A percentile compares a stretch with the other conserved stretches of the same genome.
These are phyloP conservation scores for Lepidurus couesii DNA, from an alignment of 1,140 invertebrate species.

Conservation along the genomic window DNA sequence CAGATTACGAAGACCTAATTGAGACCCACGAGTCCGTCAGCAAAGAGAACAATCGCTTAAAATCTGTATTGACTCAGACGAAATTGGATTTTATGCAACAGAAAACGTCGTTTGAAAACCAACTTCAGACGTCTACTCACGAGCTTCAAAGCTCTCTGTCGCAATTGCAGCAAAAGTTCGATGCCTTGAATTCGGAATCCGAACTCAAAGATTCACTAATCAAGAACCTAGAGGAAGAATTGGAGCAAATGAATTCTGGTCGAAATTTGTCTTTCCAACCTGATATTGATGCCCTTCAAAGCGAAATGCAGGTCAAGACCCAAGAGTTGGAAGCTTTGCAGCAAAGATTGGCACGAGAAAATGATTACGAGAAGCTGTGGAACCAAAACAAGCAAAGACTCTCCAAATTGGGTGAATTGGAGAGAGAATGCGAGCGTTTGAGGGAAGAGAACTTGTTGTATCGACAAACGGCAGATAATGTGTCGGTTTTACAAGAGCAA, in stretches of 20 bases:
- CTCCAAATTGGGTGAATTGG: background rate
- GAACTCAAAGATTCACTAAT: background rate
- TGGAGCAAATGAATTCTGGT: background rate
- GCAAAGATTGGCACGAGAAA: background rate
- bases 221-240: background rate
- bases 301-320: background rate
- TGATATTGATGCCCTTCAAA: background rate
- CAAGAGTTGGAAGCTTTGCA: slow-evolving; percentile 9
- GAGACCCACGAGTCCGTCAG: background rate
- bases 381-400: background rate
- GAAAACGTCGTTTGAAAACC: background rate
- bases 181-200: background rate
- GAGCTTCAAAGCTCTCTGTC: background rate
- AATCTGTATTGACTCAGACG: background rate
- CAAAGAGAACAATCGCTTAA: background rate
- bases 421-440: slow-evolving; percentile 25
- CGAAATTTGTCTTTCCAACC: background rate
- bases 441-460: slow-evolving; percentile 31
- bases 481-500: background rate
- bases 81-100: background rate
- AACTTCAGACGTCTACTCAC: background rate
- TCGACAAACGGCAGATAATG: slow-evolving; percentile 18
- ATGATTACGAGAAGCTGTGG: background rate
- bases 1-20: background rate
- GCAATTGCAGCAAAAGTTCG: background rate